These are phyloP conservation scores for Halcyon smyrnensis DNA, from an alignment of 2,797 vertebrate species.

Conservation along the genomic window DNA sequence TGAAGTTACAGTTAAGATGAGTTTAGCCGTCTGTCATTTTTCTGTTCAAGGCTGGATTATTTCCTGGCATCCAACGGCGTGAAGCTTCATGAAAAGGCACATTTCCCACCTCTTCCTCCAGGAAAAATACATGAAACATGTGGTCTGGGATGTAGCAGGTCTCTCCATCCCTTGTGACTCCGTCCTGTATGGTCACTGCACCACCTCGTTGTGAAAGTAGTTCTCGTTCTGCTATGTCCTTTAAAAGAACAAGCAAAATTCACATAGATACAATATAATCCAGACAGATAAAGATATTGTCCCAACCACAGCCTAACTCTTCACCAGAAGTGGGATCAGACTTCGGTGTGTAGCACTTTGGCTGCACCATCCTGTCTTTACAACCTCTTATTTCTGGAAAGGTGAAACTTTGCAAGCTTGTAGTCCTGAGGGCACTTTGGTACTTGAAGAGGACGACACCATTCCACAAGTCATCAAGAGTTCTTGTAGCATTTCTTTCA, in stretches of 20 bases:
- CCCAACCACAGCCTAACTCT: neutral
- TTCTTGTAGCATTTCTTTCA: neutral
- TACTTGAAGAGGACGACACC: neutral
- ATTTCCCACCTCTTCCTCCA: neutral
- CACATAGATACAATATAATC: neutral
- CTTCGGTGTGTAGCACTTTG: neutral
- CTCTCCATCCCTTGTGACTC: neutral
- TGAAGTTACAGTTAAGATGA: conserved; percentile 20
- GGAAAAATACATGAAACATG: neutral
- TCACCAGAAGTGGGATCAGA: neutral
- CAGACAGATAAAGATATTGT: neutral
- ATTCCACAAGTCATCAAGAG: neutral
- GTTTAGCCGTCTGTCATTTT: conserved; percentile 23
- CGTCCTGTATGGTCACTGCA: neutral
- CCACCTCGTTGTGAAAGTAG: neutral
- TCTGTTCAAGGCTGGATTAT: neutral
- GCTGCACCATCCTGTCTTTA: neutral
- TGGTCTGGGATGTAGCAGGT: neutral
- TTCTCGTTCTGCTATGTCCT: neutral
- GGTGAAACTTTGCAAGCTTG: neutral
- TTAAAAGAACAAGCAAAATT: neutral
- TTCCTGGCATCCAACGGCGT: neutral
- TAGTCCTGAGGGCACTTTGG: neutral
- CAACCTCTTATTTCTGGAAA: neutral
- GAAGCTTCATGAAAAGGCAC: neutral